phyloP scores from a whole-genome alignment of 2,888 invertebrate species.

The Latrodectus elegans region DNA sequence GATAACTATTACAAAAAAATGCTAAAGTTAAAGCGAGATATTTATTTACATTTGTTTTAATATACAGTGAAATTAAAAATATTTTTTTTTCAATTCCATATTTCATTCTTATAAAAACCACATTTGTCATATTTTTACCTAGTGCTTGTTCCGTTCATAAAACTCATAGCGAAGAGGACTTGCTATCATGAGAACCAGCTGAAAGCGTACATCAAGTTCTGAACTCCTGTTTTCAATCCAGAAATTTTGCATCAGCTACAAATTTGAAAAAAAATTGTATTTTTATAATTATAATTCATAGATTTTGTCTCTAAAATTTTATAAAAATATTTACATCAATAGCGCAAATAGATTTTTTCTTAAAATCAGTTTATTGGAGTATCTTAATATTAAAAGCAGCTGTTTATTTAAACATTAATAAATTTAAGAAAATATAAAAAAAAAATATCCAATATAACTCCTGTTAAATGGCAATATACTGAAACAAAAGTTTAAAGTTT shows the following conservation, averaged over 20 bases:
- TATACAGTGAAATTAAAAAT: no score
- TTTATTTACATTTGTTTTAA: no score
- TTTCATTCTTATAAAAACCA: no score
- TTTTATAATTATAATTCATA: neutral
- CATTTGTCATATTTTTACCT: neutral
- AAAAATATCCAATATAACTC: no score
- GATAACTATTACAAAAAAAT: no score
- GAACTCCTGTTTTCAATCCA: constrained; percentile 48
- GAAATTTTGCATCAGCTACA: constrained; percentile 63
- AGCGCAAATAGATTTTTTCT: neutral
- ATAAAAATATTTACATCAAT: neutral
- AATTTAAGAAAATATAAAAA: no score
- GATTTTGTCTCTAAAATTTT: neutral
- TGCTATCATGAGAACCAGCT: constrained; percentile 53
- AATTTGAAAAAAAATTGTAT: neutral
- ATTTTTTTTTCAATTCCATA: no score
- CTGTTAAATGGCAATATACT: no score
- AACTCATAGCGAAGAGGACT: constrained; percentile 60
- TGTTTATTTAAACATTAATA: neutral
- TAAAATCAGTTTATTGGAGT: neutral
- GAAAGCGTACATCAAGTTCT: constrained; percentile 51
- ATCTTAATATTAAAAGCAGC: neutral
- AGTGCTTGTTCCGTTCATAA: constrained; percentile 32
- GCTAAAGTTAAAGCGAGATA: no score
- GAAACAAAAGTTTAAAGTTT: no score